These are phyloP conservation scores for Bacillus rossius DNA, from an alignment of 1,140 invertebrate species.

Conservation along the genomic window DNA sequence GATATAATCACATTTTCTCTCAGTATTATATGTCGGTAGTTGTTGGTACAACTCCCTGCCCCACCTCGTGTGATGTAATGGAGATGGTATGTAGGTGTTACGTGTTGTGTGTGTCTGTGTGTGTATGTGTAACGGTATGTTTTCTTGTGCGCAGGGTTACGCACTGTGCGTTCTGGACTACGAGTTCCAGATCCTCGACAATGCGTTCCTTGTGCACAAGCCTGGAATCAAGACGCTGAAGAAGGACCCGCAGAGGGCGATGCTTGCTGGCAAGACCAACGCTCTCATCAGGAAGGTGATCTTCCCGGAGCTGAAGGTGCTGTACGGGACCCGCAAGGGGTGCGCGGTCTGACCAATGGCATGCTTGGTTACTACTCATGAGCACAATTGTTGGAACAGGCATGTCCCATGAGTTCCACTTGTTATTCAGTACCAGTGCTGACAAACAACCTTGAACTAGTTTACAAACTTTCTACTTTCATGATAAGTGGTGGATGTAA, in stretches of 20 bases:
- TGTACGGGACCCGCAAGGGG: constrained; percentile 72
- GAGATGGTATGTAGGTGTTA: not conserved
- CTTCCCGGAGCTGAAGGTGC: constrained; percentile 73
- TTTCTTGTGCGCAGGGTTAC: constrained; percentile 64
- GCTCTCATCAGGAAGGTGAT: constrained; percentile 74
- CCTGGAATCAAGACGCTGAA: constrained; percentile 79
- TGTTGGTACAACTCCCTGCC: too few relatives aligned
- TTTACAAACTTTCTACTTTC: too few relatives aligned
- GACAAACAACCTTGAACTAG: too few relatives aligned
- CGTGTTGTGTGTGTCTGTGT: not conserved
- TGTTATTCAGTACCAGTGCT: too few relatives aligned
- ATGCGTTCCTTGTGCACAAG: constrained; percentile 82
- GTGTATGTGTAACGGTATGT: too few relatives aligned
- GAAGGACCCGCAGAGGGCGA: constrained; percentile 66
- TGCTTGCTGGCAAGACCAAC: constrained; percentile 71
- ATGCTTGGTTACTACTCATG: too few relatives aligned
- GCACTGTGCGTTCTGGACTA: constrained; percentile 81
- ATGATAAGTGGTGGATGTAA: too few relatives aligned
- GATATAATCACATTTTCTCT: too few relatives aligned
- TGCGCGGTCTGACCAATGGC: constrained; percentile 59
- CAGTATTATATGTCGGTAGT: too few relatives aligned
- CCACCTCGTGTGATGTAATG: not conserved
- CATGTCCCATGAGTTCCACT: too few relatives aligned
- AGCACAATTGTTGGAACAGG: too few relatives aligned
- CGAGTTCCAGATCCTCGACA: constrained; percentile 85